These are phyloP conservation scores for Prosapia bicincta DNA, from an alignment of 2,888 invertebrate species.

Conservation along the genomic window DNA sequence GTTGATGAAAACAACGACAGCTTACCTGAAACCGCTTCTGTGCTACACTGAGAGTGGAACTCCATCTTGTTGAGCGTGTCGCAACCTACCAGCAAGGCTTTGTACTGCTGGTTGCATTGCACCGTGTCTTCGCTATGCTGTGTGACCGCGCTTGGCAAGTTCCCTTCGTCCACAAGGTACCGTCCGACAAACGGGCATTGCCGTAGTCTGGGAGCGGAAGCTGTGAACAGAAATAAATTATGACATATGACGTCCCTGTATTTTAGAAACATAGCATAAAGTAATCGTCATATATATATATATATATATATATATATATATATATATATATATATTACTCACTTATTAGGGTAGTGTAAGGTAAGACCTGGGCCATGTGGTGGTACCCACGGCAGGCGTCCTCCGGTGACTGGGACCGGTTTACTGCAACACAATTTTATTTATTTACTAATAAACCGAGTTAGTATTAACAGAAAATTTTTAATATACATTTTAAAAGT, in stretches of 20 bases:
- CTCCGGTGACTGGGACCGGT: slow-evolving; percentile 52
- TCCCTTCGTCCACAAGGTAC: slow-evolving; percentile 55
- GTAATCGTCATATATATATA: no score
- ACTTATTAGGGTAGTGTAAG: slow-evolving; percentile 66
- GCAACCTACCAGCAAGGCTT: slow-evolving; percentile 32
- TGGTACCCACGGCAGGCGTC: slow-evolving; percentile 58
- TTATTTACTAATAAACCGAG: no score
- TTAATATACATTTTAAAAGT: no score
- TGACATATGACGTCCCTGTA: no score
- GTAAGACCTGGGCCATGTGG: slow-evolving; percentile 51
- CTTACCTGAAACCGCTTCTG: slow-evolving; percentile 43
- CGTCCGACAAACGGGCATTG: slow-evolving; percentile 68
- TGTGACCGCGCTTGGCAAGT: slow-evolving; percentile 53
- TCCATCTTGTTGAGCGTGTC: slow-evolving; percentile 42
- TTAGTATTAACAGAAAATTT: no score
- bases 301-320: no score
- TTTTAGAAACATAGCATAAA: no score
- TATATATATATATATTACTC: no score
- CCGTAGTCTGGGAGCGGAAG: slow-evolving; percentile 57
- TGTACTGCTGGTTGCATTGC: slow-evolving; percentile 25
- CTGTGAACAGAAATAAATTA: slow-evolving; percentile 47
- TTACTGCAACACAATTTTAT: slow-evolving; percentile 40
- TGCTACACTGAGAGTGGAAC: slow-evolving; percentile 43
- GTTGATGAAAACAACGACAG: no score
- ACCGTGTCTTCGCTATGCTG: slow-evolving; percentile 43